Base-by-base conservation (phyloP, 2,797 vertebrate species). In the Myotis myotis region DNA sequence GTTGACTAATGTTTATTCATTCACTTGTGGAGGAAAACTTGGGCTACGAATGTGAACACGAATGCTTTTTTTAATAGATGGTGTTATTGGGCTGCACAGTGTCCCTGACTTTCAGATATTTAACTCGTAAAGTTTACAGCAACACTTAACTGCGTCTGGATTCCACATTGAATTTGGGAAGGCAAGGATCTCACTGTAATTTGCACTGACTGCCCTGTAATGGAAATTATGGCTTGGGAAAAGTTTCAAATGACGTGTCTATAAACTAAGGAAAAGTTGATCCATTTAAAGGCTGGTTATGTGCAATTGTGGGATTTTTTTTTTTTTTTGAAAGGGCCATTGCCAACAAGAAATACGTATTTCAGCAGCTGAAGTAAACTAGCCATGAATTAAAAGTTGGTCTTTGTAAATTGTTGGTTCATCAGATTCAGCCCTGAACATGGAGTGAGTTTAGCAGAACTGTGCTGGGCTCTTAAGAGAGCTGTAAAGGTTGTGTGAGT, bases 261-360 rank as follows among this genome's bases (percentile, higher is more conserved):
- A 53, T 95, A 97, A 97, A 97, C 86, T 72, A 91, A 95, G 95
- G 95, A 97, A 96, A 97, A 96, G 96, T 87, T 96, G 94, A 96
- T 94, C 95, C 92, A 85, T 88, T 97, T 95, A 97, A 82, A 96
- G 89, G 91, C 97, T 95, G 44, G 88, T 53, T 96, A 96, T 91
- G 93, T 97, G 97, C 81, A 97, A 96, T 97, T 89, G 88, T 15
- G 71, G 89, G 87, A 74, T 92, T 95, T 92, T 72, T 91, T 82
- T 74, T 92, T 93, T 88, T 85, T 91, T 91, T 95, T 74, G 57
- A 79, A 87, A 94, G 68, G 64, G 17, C 51, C 53, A 20, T 84
- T 93, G 96, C 97, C 98, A 97, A 97, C 94, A 94, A 98, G 95
- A 98, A 98, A 97, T 97, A 96, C 97, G 98, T 98, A 92, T 95